Evolutionary conservation across 1,140 invertebrate species (phyloP), one percentile per base, ranked within the genome.

Genomic region (Lordiphosa collinella): DNA sequence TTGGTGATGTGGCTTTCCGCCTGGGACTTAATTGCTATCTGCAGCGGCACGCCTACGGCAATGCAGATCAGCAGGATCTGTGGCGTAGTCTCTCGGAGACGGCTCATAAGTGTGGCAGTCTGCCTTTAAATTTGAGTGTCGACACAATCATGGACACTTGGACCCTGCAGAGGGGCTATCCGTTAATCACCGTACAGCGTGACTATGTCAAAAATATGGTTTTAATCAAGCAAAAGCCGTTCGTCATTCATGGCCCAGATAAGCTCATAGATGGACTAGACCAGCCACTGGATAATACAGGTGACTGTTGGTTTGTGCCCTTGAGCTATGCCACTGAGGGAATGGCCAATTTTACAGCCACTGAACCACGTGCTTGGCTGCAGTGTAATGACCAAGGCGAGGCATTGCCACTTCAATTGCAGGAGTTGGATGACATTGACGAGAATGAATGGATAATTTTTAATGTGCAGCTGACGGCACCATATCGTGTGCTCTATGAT

Each of bases 81-180:
- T 98, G 95, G 95, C 65, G 88, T 8, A 91, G 93, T 12, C 88
- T 97, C 18, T 94, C 94, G 0, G 91, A 92, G 56, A 91, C 89
- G 34, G 90, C 91, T 2, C 88, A 90, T 10, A 69, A 89, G 41
- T 75, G 75, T 6, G 86, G 88, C 1, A 87, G 88, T 0, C 84
- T 94, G 1, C 89, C 91, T 0, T 57, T 76, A 1, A 86, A 91
- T 58, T 82, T 92, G 1, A 90, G 91, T 1, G 91, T 95, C 0
- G 92, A 92, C 58, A 64, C 89, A 3, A 92, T 95, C 12, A 95
- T 95, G 93, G 92, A 96, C 75, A 93, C 93, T 0, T 97, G 96
- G 96, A 94, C 94, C 3, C 89, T 93, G 12, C 93, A 96, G 88
- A 93, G 92, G 51, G 94, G 94, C 1, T 97, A 94, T 89, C 96